Conservation (phyloP, 2,888 invertebrate genomes). For the Drosophila putrida region DNA sequence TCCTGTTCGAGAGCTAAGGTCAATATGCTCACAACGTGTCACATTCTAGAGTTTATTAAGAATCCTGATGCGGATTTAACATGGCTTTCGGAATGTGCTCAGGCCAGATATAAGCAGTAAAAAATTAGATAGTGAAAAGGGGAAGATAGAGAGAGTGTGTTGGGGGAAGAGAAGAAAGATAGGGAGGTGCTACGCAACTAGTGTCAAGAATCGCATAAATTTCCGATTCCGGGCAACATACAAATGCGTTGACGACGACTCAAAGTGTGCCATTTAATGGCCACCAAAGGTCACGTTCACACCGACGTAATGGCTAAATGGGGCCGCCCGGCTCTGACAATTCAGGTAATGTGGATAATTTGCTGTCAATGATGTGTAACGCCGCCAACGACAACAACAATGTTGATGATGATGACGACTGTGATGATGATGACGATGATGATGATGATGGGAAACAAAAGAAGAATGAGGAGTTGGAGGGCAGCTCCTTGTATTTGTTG, state of each 20-base stretch:
- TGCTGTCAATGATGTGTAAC: slow-evolving; percentile 85
- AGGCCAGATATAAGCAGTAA: not conserved
- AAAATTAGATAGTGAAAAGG: not conserved
- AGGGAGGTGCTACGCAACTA: slow-evolving; percentile 62
- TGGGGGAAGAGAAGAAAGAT: not conserved
- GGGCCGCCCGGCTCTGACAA: slow-evolving; percentile 76
- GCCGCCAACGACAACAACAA: slow-evolving; percentile 58
- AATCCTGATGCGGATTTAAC: slow-evolving; percentile 35
- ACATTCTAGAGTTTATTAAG: slow-evolving; percentile 20
- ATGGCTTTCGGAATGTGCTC: slow-evolving; percentile 11
- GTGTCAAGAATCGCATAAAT: slow-evolving; percentile 84
- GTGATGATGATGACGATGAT: slow-evolving; percentile 9
- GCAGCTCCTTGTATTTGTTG: slow-evolving; percentile 75
- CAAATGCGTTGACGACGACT: slow-evolving; percentile 62
- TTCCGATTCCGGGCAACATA: slow-evolving; percentile 71
- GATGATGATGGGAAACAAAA: slow-evolving; percentile 7
- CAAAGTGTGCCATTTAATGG: slow-evolving; percentile 83
- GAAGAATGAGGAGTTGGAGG: not conserved
- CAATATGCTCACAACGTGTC: not conserved
- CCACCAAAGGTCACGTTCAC: slow-evolving; percentile 84
- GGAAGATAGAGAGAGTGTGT: not conserved
- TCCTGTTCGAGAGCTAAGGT: not conserved
- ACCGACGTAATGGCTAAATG: slow-evolving; percentile 76
- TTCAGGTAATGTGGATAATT: slow-evolving; percentile 85
- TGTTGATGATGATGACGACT: slow-evolving; percentile 7